These are phyloP conservation scores for Habropoda laboriosa DNA, from an alignment of 1,140 invertebrate species.

Conservation along the genomic window DNA sequence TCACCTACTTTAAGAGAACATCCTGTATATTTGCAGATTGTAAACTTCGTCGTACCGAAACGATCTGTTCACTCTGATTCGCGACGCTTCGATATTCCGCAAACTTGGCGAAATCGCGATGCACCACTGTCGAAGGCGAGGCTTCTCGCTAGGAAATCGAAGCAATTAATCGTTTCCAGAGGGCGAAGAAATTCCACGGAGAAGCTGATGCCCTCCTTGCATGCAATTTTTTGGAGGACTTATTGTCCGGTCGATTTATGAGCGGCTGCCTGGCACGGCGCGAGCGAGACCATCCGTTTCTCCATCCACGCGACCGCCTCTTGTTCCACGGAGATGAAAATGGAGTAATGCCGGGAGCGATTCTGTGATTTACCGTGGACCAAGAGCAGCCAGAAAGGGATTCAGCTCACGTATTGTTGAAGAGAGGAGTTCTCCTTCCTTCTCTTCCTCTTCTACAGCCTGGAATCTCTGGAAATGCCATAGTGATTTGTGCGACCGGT, in stretches of 20 bases:
- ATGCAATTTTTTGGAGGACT: constrained; percentile 34
- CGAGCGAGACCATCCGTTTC: constrained; percentile 30
- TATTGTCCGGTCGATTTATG: constrained; percentile 42
- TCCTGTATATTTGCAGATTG: no score
- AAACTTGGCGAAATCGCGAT: background rate
- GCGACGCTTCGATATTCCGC: background rate
- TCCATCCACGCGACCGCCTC: constrained; percentile 46
- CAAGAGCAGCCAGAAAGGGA: constrained; percentile 35
- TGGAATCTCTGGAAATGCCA: constrained; percentile 65
- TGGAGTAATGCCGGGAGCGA: constrained; percentile 74
- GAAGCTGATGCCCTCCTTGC: constrained; percentile 14
- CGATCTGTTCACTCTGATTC: no score
- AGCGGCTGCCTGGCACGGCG: constrained; percentile 13
- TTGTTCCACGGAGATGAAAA: constrained; percentile 70
- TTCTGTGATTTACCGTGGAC: constrained; percentile 71
- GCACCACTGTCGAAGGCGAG: background rate
- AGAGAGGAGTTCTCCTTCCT: constrained; percentile 13
- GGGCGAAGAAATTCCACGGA: constrained; percentile 24
- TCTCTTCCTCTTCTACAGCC: background rate
- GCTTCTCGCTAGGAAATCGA: background rate
- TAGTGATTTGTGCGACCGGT: constrained; percentile 68
- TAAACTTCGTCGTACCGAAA: no score
- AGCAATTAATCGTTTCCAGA: constrained; percentile 39
- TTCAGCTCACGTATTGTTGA: constrained; percentile 39
- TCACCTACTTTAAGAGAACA: no score